Conservation (phyloP, 1,140 invertebrate species). For the Drosophila miranda region DNA sequence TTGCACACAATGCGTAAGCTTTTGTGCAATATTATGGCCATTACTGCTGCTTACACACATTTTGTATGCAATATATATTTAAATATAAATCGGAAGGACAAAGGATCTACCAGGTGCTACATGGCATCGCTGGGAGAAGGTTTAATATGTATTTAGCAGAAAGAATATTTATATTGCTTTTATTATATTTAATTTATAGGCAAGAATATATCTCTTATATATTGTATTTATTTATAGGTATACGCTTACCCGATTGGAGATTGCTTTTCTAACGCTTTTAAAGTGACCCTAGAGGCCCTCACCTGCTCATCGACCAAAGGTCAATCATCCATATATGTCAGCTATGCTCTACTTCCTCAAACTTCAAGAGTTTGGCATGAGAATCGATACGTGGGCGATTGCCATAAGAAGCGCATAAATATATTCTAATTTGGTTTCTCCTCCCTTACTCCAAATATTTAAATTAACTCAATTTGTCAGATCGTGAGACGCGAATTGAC, state of each 20-base stretch:
- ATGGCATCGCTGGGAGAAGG: not conserved
- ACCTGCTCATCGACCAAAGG: conserved; percentile 3
- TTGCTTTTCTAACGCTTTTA: too few species aligned
- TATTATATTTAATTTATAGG: too few species aligned
- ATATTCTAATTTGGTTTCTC: conserved; percentile 1
- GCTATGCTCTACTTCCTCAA: conserved; percentile 16
- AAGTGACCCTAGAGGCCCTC: not conserved
- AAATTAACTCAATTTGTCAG: conserved; percentile 70
- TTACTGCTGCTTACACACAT: conserved; percentile 11
- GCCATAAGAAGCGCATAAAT: not conserved
- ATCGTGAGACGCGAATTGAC: conserved; percentile 49
- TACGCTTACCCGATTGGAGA: too few species aligned
- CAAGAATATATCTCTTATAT: too few species aligned
- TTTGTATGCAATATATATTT: conserved; percentile 11
- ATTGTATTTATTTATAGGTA: too few species aligned
- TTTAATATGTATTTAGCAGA: not conserved
- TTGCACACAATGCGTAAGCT: conserved; percentile 29
- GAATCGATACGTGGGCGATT: conserved; percentile 23
- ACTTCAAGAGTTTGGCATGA: conserved; percentile 1
- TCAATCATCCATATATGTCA: conserved; percentile 3
- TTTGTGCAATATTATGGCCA: conserved; percentile 40
- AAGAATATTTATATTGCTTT: too few species aligned
- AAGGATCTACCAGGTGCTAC: not conserved
- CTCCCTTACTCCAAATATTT: conserved; percentile 55
- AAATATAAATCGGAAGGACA: conserved; percentile 7